phyloP scores from a whole-genome alignment of 2,888 invertebrate species.

The Andrena bucephala region DNA sequence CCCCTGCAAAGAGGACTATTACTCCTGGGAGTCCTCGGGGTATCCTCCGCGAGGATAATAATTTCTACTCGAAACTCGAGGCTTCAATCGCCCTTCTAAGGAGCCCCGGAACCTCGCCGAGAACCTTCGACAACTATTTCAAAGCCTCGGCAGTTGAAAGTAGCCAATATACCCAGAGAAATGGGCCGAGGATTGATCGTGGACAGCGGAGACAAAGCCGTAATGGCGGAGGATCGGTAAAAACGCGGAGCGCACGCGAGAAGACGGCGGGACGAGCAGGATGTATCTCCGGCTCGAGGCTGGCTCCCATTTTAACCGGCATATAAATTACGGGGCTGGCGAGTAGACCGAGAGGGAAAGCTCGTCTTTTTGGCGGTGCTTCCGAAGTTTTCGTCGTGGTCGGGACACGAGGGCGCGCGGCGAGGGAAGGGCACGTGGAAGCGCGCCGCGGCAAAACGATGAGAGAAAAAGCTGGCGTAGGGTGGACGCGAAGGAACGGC shows the following conservation, averaged over 20 bases:
- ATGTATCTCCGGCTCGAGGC: slow-evolving; percentile 72
- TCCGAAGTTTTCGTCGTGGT: slow-evolving; percentile 55
- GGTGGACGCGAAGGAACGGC: slow-evolving; percentile 3
- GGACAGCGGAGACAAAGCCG: neutral
- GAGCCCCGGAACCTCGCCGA: no score
- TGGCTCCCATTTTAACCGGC: slow-evolving; percentile 74
- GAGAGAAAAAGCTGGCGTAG: slow-evolving; percentile 29
- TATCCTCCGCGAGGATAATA: no score
- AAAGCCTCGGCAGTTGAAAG: no score
- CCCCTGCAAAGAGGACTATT: no score
- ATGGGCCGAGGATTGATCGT: no score
- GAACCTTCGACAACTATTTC: no score
- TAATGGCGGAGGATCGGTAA: neutral
- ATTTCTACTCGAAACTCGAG: no score
- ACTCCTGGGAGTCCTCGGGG: no score
- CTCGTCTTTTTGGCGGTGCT: slow-evolving; percentile 69
- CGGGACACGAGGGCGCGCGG: slow-evolving; percentile 11
- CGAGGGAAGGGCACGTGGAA: slow-evolving; percentile 4
- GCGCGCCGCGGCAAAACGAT: slow-evolving; percentile 27
- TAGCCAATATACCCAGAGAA: no score
- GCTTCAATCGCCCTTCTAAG: no score
- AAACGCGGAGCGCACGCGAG: neutral
- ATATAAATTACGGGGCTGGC: slow-evolving; percentile 71
- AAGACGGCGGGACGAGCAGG: slow-evolving; percentile 37
- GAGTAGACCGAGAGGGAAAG: slow-evolving; percentile 67